Evolutionary conservation across 1,140 invertebrate species (phyloP), one percentile per base, ranked within the genome.

Genomic region (Phocides pigmalion): DNA sequence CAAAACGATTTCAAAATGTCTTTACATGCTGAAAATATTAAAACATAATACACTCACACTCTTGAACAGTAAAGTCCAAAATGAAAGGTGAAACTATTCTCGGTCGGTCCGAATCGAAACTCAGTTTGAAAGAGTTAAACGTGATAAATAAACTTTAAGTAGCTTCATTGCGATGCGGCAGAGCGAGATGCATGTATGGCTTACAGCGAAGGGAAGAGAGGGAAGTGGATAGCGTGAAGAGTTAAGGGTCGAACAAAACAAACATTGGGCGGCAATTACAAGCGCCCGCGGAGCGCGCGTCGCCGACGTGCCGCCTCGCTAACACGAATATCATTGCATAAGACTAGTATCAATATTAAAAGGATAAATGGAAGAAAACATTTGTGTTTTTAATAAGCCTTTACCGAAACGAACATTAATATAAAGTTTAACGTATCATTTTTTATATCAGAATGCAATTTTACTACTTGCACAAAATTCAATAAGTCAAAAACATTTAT

Each of bases 231-330:
- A 67, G 51, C 37, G 73, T 72, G 74, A 72, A 66, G 71, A 74
- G 70, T 76, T 70, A 71, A 79, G 74, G 71, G 74, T 74, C 77
- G 72, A 81, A 79, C 73, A 85, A 87, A 87, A 87, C 81, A 87
- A 87, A 85, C 81, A 87, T 74, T 79, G 84, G 80, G 73, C 77
- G 79, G 79, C 82, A 84, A 85, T 85, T 81, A 87, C 81, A 81
- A 77, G 76, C 80, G 81, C 78, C 81, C 71, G 81, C 76, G 76
- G 84, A 76, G 82, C 62, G 74, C 69, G 64, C 66, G 70, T 67
- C 70, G 74, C 70, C 70, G 64, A 61, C 64, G 51, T 54, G 68
- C 79, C 62, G 82, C 12, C 72, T 76, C 15, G 61, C 62, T 73
- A 51, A 59, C 65, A 64, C 79, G 76, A 86, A 76, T 78, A 49